Evolutionary conservation across 2,797 vertebrate species (phyloP).

Genomic region (Centroberyx gerrardi): DNA sequence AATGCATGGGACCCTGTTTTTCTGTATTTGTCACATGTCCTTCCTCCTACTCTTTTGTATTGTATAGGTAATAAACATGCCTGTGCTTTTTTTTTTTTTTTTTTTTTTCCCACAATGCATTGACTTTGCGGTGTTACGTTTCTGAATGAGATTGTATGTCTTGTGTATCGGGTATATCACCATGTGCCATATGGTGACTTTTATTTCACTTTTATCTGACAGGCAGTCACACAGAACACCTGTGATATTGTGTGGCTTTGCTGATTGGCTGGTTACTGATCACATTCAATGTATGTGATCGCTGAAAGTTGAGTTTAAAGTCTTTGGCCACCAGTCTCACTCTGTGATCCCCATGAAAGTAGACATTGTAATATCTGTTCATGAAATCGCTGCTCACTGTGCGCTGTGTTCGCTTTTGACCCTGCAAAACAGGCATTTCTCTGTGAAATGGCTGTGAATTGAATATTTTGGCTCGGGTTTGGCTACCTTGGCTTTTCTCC

Average conservation of each 20-base stretch:
- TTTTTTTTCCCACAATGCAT: constrained; percentile 38
- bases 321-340: background rate
- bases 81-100: background rate
- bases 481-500: constrained; percentile 42
- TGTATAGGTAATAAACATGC: constrained; percentile 7
- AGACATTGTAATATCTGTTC: constrained; percentile 16
- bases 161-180: constrained; percentile 11
- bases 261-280: constrained; percentile 35
- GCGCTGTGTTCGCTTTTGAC: constrained; percentile 50
- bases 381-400: constrained; percentile 49
- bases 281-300: background rate
- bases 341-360: constrained; percentile 12
- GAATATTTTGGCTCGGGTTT: constrained; percentile 48
- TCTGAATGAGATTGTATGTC: constrained; percentile 6
- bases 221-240: constrained; percentile 31
- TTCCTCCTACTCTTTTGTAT: constrained; percentile 15
- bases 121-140: constrained; percentile 48
- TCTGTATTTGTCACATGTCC: constrained; percentile 27
- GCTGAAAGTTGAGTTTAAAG: background rate
- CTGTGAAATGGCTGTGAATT: constrained; percentile 60
- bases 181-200: constrained; percentile 11
- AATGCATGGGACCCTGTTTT: constrained; percentile 69
- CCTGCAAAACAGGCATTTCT: constrained; percentile 51
- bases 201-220: constrained; percentile 12
- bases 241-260: constrained; percentile 37